These are phyloP conservation scores for Cheilosia variabilis DNA, from an alignment of 2,888 invertebrate species.

Conservation along the genomic window DNA sequence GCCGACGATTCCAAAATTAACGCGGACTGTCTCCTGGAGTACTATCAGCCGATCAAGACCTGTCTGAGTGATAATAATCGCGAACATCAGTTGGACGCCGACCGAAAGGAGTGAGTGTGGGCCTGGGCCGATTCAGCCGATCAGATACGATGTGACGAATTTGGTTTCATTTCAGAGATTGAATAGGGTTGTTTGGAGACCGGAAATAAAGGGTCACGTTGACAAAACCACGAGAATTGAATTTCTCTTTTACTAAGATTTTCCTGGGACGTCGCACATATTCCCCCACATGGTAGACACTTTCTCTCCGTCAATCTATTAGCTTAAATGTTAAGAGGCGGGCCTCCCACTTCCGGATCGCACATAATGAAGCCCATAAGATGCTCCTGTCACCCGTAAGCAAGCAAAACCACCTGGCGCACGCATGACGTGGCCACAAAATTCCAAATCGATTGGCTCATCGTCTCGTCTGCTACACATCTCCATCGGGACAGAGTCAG, in stretches of 20 bases:
- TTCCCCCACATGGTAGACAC: too few relatives aligned
- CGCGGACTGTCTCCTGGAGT: slow-evolving; percentile 89
- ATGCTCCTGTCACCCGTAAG: background rate
- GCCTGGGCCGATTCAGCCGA: too few relatives aligned
- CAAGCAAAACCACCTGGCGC: background rate
- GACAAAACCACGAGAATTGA: too few relatives aligned
- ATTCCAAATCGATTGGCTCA: background rate
- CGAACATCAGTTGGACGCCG: slow-evolving; percentile 24
- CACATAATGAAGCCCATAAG: background rate
- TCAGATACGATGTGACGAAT: background rate
- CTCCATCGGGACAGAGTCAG: background rate
- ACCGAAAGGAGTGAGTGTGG: slow-evolving; percentile 11
- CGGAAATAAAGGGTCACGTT: too few relatives aligned
- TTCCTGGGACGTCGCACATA: too few relatives aligned
- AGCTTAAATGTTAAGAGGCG: too few relatives aligned
- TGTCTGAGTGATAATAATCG: slow-evolving; percentile 16
- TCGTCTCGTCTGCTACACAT: background rate
- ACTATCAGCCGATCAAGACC: slow-evolving; percentile 89
- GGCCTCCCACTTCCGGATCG: background rate
- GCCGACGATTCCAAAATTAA: slow-evolving; percentile 89
- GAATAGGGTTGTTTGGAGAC: background rate
- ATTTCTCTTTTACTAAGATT: too few relatives aligned
- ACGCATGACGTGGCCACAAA: background rate
- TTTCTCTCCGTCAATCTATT: background rate
- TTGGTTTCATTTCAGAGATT: background rate